A percentile compares a stretch with the other conserved stretches of the same genome.
Evolutionary conservation across 2,888 invertebrate species (phyloP).

Genomic region (Marasmarcha lunaedactyla): DNA sequence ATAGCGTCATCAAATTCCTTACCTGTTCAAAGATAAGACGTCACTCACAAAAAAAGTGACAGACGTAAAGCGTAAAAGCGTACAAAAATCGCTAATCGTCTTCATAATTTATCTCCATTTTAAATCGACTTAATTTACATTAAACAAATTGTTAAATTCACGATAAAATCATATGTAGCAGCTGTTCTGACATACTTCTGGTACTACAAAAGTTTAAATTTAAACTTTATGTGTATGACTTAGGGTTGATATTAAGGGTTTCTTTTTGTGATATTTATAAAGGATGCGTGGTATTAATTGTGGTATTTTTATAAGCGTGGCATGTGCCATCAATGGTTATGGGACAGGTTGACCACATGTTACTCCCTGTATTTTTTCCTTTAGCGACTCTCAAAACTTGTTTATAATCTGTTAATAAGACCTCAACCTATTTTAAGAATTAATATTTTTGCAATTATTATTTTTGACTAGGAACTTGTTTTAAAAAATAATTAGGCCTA

Average conservation of each 20-base stretch:
- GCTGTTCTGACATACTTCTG: constrained; percentile 30
- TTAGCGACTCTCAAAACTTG: too few relatives aligned
- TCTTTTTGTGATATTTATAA: neutral
- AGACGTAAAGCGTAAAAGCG: constrained; percentile 59
- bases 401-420: too few relatives aligned
- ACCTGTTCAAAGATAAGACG: neutral
- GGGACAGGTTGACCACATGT: constrained; percentile 69
- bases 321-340: constrained; percentile 64
- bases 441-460: too few relatives aligned
- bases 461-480: too few relatives aligned
- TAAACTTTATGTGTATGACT: neutral
- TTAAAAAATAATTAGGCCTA: too few relatives aligned
- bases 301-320: constrained; percentile 50
- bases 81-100: constrained; percentile 48
- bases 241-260: neutral
- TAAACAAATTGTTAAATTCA: constrained; percentile 71
- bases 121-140: constrained; percentile 65
- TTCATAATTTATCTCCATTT: constrained; percentile 59
- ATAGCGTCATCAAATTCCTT: too few relatives aligned
- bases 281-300: constrained; percentile 25
- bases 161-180: constrained; percentile 67
- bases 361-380: constrained; percentile 40
- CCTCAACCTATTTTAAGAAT: too few relatives aligned
- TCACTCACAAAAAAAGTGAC: constrained; percentile 55
- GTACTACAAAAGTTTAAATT: neutral